Percentiles rank a stretch among this genome's conserved stretches.
phyloP scores from a whole-genome alignment of 2,113 vertebrate genomes.

The Euleptes europaea region DNA sequence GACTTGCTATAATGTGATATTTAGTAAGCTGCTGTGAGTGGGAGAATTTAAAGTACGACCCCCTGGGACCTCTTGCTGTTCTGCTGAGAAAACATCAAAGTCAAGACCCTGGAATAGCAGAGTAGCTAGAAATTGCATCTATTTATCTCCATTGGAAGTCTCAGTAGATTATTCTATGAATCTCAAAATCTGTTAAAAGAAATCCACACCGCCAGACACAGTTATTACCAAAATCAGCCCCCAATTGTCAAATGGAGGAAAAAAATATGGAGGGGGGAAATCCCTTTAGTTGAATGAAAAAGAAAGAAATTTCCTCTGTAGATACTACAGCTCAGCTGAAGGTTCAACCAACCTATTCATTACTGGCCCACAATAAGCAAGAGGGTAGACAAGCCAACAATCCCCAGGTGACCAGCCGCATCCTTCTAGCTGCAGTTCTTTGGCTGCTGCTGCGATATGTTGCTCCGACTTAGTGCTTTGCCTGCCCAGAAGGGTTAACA shows the following conservation, averaged over 20 bases:
- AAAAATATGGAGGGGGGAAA: neutral
- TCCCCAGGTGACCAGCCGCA: neutral
- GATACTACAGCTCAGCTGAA: neutral
- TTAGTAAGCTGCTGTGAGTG: neutral
- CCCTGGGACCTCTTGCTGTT: neutral
- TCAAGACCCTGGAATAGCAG: neutral
- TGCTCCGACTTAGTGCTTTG: neutral
- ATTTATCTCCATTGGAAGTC: constrained; percentile 11
- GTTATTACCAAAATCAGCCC: neutral
- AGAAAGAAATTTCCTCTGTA: neutral
- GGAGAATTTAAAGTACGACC: neutral
- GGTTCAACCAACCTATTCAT: neutral
- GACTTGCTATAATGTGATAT: neutral
- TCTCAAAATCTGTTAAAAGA: neutral
- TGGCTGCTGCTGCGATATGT: neutral
- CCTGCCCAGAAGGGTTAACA: constrained; percentile 17
- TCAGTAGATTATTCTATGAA: neutral
- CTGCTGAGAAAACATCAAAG: neutral
- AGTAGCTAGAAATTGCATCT: constrained; percentile 1
- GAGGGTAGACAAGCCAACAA: neutral
- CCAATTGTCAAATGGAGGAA: neutral
- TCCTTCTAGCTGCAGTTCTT: neutral
- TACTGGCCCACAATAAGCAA: no score
- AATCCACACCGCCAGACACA: neutral
- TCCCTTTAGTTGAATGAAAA: neutral